A percentile compares a stretch with the other conserved stretches of the same genome.
Conservation (phyloP, 1,140 invertebrate genomes). For the Maconellicoccus hirsutus region DNA sequence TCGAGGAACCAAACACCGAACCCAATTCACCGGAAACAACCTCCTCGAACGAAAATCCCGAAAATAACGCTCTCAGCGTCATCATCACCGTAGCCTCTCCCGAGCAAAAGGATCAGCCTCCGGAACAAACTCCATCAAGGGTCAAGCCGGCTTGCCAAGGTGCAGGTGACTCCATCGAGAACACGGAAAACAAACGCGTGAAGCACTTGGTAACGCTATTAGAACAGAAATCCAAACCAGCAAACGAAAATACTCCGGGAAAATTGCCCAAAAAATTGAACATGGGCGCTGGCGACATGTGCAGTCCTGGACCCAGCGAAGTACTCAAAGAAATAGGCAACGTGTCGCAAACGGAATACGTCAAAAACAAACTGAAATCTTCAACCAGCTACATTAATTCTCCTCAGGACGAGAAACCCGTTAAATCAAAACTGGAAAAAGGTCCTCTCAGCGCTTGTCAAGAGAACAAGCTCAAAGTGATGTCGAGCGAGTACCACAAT, state of each 20-base stretch:
- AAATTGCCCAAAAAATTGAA: neutral
- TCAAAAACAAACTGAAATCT: neutral
- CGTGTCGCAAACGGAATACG: neutral
- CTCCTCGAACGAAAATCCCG: no score
- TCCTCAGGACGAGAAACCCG: neutral
- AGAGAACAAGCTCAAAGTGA: neutral
- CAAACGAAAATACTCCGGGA: neutral
- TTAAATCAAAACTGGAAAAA: neutral
- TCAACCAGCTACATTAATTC: neutral
- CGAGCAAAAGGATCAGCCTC: no score
- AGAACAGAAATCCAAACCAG: neutral
- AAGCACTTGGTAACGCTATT: neutral
- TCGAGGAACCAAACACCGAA: no score
- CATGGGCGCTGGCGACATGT: neutral
- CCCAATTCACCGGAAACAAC: no score
- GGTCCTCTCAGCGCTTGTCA: neutral
- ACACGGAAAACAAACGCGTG: neutral
- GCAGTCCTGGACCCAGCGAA: neutral
- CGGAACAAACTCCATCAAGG: no score
- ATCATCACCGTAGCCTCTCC: no score
- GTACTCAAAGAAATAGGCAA: neutral
- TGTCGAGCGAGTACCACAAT: conserved; percentile 4
- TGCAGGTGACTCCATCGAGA: neutral
- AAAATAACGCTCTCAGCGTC: no score
- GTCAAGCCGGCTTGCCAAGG: neutral